Evolutionary conservation across 2,888 invertebrate genomes (phyloP).

Genomic region (Leucophenga montana): DNA sequence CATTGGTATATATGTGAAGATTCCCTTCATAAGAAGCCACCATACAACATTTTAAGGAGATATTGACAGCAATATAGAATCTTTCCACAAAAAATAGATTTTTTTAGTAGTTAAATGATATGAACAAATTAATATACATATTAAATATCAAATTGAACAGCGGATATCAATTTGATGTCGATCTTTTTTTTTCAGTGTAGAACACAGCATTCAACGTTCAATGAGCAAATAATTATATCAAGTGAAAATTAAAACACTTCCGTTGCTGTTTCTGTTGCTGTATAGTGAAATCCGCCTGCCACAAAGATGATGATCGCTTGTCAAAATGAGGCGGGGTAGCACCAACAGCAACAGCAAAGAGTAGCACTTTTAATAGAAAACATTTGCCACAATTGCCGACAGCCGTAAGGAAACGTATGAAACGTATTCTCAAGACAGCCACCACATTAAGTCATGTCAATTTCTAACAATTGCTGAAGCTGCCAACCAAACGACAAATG

Average conservation of each 20-base stretch:
- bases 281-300: constrained; percentile 28
- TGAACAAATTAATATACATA: too few relatives aligned
- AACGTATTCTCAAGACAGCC: constrained; percentile 10
- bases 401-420: background rate
- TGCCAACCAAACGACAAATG: background rate
- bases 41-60: too few relatives aligned
- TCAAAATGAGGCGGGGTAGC: constrained; percentile 49
- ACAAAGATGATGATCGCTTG: constrained; percentile 59
- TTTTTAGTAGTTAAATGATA: too few relatives aligned
- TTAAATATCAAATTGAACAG: too few relatives aligned
- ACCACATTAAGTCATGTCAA: constrained; percentile 14
- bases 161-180: too few relatives aligned
- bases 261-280: constrained; percentile 43
- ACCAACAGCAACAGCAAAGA: background rate
- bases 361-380: constrained; percentile 57
- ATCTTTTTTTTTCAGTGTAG: too few relatives aligned
- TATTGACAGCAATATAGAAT: too few relatives aligned
- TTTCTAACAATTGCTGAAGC: background rate
- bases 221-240: constrained; percentile 17
- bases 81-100: too few relatives aligned
- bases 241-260: constrained; percentile 51
- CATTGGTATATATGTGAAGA: too few relatives aligned
- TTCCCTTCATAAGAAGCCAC: too few relatives aligned
- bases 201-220: background rate
- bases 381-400: constrained; percentile 59